Evolutionary conservation across 2,888 invertebrate species (phyloP).

Genomic region (Cataglyphis rosenhaueri): DNA sequence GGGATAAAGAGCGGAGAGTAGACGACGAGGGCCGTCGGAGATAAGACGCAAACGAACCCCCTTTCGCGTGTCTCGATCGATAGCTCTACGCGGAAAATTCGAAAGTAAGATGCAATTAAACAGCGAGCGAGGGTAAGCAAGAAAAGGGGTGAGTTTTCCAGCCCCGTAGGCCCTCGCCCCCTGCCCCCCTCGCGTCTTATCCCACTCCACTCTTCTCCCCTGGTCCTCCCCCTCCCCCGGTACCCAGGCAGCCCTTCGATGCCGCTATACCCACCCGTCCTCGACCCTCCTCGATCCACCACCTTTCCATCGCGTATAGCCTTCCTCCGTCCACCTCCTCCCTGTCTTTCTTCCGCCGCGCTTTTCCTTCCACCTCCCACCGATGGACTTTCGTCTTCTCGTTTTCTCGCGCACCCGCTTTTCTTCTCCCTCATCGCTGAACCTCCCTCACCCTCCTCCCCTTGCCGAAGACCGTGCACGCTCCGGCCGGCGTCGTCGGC

Average conservation of each 20-base stretch:
- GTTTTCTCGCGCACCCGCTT: constrained; percentile 57
- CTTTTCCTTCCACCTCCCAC: constrained; percentile 53
- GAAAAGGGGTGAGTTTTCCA: constrained; percentile 86
- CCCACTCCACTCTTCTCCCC: constrained; percentile 46
- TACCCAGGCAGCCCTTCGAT: constrained; percentile 72
- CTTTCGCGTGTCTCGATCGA: constrained; percentile 84
- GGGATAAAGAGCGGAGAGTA: constrained; percentile 71
- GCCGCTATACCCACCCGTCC: constrained; percentile 63
- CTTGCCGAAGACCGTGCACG: constrained; percentile 67
- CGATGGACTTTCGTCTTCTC: constrained; percentile 56
- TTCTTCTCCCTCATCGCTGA: constrained; percentile 62
- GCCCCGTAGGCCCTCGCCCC: constrained; percentile 76
- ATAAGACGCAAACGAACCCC: constrained; percentile 85
- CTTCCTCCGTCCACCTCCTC: constrained; percentile 62
- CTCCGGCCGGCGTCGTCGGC: constrained; percentile 79
- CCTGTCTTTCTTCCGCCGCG: constrained; percentile 67
- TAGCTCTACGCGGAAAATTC: constrained; percentile 86
- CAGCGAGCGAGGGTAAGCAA: constrained; percentile 85
- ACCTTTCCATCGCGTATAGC: constrained; percentile 66
- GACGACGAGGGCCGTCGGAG: constrained; percentile 83
- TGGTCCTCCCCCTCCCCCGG: constrained; percentile 12
- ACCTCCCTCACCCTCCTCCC: constrained; percentile 56
- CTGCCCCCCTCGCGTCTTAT: constrained; percentile 64
- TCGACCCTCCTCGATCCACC: constrained; percentile 65
- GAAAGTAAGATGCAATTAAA: constrained; percentile 86